phyloP scores from a whole-genome alignment of 1,140 invertebrate species.

The Calephelis virginiensis region DNA sequence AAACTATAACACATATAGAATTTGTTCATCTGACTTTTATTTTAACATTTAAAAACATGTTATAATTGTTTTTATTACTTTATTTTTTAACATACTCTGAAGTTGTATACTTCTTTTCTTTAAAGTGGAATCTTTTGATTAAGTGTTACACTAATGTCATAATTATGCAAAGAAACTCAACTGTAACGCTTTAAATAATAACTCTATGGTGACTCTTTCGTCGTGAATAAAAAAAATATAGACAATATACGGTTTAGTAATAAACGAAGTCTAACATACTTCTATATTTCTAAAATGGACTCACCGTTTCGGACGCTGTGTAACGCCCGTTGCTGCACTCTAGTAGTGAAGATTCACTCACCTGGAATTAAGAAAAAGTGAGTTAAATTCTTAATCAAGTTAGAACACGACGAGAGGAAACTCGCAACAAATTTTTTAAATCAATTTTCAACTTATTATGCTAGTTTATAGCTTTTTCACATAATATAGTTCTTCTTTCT shows the following conservation, averaged over 20 bases:
- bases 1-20: too few relatives aligned
- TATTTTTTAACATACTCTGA: too few relatives aligned
- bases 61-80: too few relatives aligned
- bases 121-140: too few relatives aligned
- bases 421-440: conserved; percentile 14
- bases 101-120: too few relatives aligned
- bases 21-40: too few relatives aligned
- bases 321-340: conserved; percentile 76
- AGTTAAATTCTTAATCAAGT: conserved; percentile 19
- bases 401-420: conserved; percentile 17
- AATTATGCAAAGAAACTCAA: too few relatives aligned
- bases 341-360: conserved; percentile 77
- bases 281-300: conserved; percentile 45
- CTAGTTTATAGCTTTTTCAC: background rate
- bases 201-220: too few relatives aligned
- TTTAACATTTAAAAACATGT: too few relatives aligned
- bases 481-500: background rate
- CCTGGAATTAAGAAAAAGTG: conserved; percentile 56
- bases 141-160: too few relatives aligned
- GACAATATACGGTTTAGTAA: background rate
- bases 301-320: conserved; percentile 74
- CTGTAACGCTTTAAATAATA: too few relatives aligned
- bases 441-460: conserved; percentile 4
- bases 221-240: too few relatives aligned
- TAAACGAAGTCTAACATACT: conserved; percentile 10